Evolutionary conservation across 1,140 invertebrate genomes (phyloP).

Genomic region (Cyrtorhinus lividipennis): DNA sequence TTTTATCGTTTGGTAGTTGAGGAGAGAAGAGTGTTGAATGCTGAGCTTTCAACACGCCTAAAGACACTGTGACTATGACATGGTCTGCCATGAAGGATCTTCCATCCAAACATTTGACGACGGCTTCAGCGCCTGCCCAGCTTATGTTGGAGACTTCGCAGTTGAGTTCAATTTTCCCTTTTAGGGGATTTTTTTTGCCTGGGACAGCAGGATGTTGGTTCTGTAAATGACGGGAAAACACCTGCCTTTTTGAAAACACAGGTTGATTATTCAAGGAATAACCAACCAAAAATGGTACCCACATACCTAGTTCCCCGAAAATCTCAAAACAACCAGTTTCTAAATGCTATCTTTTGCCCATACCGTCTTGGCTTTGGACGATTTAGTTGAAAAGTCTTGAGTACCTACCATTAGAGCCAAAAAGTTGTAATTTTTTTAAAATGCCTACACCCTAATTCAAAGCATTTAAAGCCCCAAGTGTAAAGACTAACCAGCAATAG

Average conservation of each 20-base stretch:
- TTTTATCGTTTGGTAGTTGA: slow-evolving; percentile 40
- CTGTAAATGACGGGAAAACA: neutral
- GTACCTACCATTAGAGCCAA: too few species aligned
- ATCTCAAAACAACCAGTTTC: too few species aligned
- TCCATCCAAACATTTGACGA: slow-evolving; percentile 42
- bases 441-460: too few species aligned
- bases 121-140: slow-evolving; percentile 28
- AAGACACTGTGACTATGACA: slow-evolving; percentile 48
- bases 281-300: too few species aligned
- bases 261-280: too few species aligned
- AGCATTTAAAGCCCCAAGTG: too few species aligned
- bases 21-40: slow-evolving; percentile 40
- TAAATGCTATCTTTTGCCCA: too few species aligned
- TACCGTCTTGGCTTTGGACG: too few species aligned
- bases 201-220: neutral
- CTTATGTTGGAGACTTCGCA: slow-evolving; percentile 35
- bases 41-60: slow-evolving; percentile 51
- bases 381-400: too few species aligned
- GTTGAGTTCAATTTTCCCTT: slow-evolving; percentile 32
- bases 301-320: too few species aligned
- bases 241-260: too few species aligned
- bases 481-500: slow-evolving; percentile 38
- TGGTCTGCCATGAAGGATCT: slow-evolving; percentile 41
- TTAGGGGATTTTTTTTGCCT: slow-evolving; percentile 18
- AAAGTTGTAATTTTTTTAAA: too few species aligned